Evolutionary conservation across 2,797 vertebrate species (phyloP).

Genomic region (Cyprinodon diabolis): DNA sequence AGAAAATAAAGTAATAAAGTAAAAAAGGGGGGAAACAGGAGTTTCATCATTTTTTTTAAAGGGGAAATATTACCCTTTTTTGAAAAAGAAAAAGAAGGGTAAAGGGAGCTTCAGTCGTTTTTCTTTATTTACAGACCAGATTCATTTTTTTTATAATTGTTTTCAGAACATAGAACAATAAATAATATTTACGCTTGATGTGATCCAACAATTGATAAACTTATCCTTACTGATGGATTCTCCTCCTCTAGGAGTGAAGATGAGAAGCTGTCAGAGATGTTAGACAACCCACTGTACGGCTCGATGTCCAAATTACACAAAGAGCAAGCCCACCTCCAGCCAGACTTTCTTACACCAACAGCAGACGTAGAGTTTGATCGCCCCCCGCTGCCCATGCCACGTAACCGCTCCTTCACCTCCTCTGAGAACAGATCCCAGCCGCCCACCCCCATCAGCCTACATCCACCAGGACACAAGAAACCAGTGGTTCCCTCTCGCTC

Average conservation of each 20-base stretch:
- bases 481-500: conserved; percentile 84
- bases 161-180: too few species aligned
- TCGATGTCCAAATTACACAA: conserved; percentile 79
- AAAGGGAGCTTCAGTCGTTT: too few species aligned
- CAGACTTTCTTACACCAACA: conserved; percentile 72
- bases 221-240: background rate
- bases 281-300: conserved; percentile 97
- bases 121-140: too few species aligned
- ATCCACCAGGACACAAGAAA: conserved; percentile 79
- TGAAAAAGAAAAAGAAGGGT: too few species aligned
- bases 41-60: too few species aligned
- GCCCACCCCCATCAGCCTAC: conserved; percentile 38
- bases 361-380: conserved; percentile 78
- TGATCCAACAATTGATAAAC: conserved; percentile 2
- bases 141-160: too few species aligned
- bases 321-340: conserved; percentile 81
- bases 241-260: conserved; percentile 71
- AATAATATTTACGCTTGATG: background rate
- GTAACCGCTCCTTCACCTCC: conserved; percentile 88
- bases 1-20: too few species aligned
- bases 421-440: conserved; percentile 81
- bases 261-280: conserved; percentile 85
- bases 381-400: conserved; percentile 82
- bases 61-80: too few species aligned
- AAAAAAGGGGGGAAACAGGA: too few species aligned